A percentile compares a stretch with the other conserved stretches of the same genome.
Conservation (phyloP, 2,888 invertebrate species). For the Plagodis dolabraria region DNA sequence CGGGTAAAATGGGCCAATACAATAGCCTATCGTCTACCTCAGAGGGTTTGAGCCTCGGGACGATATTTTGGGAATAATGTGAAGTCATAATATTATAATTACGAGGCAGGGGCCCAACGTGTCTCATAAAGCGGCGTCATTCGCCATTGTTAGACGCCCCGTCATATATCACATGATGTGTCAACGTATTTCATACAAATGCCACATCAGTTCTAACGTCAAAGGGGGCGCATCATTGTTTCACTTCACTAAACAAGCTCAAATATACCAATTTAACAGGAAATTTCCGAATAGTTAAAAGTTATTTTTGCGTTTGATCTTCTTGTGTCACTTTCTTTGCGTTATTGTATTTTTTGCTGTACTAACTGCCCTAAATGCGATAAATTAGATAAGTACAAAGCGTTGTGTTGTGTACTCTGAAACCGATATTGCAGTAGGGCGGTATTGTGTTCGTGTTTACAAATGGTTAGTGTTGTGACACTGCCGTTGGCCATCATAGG, state of each 20-base stretch:
- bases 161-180: conserved; percentile 64
- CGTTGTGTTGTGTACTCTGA: conserved; percentile 70
- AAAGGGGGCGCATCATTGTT: conserved; percentile 35
- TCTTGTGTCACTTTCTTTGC: conserved; percentile 26
- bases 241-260: conserved; percentile 22
- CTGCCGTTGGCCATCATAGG: conserved; percentile 71
- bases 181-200: conserved; percentile 61
- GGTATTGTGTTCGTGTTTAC: conserved; percentile 75
- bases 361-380: conserved; percentile 52
- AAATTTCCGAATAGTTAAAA: conserved; percentile 1
- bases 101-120: conserved; percentile 55
- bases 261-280: conserved; percentile 5
- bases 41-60: conserved; percentile 47
- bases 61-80: conserved; percentile 68
- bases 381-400: conserved; percentile 69
- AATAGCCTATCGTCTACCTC: conserved; percentile 51
- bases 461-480: conserved; percentile 65
- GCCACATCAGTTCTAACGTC: conserved; percentile 51
- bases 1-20: conserved; percentile 49
- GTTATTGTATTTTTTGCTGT: conserved; percentile 39
- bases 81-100: conserved; percentile 80
- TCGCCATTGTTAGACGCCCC: conserved; percentile 65
- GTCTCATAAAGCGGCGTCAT: conserved; percentile 68
- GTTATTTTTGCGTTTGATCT: conserved; percentile 15
- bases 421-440: conserved; percentile 64